These are phyloP conservation scores for Amyelois transitella DNA, from an alignment of 1,140 invertebrate species.

Conservation along the genomic window DNA sequence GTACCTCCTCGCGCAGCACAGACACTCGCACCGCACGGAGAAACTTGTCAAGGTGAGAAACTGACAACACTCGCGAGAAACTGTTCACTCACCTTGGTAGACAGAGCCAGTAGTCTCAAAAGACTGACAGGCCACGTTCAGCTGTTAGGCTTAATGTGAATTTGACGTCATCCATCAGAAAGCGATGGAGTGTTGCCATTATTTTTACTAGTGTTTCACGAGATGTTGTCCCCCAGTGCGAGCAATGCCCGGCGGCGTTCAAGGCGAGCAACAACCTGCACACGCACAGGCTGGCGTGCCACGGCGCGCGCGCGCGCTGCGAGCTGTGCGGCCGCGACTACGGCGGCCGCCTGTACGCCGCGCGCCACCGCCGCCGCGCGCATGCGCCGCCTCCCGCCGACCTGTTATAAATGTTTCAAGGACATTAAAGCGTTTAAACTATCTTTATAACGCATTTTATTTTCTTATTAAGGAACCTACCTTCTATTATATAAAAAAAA, in stretches of 20 bases:
- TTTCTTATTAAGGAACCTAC: too few species aligned
- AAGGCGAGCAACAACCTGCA: conserved; percentile 23
- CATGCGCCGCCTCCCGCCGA: too few species aligned
- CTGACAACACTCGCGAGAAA: neutral
- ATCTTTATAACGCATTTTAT: too few species aligned
- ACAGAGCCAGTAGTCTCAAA: neutral
- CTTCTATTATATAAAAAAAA: too few species aligned
- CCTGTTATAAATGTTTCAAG: too few species aligned
- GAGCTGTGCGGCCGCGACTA: conserved; percentile 8
- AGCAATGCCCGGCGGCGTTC: conserved; percentile 19
- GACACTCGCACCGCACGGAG: conserved; percentile 25
- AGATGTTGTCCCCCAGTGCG: conserved; percentile 16
- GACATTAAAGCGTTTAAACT: too few species aligned
- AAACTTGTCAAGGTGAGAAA: conserved; percentile 16
- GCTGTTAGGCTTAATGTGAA: neutral
- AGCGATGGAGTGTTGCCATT: neutral
- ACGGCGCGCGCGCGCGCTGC: conserved; percentile 13
- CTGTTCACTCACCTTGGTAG: neutral
- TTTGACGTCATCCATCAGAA: neutral
- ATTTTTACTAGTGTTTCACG: neutral
- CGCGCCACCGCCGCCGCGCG: neutral
- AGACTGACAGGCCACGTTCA: neutral
- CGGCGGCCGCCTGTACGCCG: conserved; percentile 22
- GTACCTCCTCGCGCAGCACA: conserved; percentile 31
- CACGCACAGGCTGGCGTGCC: conserved; percentile 14